A percentile compares a stretch with the other conserved stretches of the same genome.
Evolutionary conservation across 1,140 invertebrate genomes (phyloP).

Genomic region (Eciton burchellii): DNA sequence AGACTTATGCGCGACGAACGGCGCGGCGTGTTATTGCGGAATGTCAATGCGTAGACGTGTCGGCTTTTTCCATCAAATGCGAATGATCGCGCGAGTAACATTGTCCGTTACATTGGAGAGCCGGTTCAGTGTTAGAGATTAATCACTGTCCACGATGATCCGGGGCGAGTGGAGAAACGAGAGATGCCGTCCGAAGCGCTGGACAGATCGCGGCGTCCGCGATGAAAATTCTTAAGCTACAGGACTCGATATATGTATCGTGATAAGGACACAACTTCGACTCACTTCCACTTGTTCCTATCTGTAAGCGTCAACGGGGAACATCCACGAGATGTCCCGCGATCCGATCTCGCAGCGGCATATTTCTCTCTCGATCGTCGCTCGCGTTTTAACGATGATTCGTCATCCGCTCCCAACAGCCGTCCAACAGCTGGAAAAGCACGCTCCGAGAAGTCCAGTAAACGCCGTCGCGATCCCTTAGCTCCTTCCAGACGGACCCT

Average conservation of each 20-base stretch:
- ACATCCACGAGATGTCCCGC: constrained; percentile 45
- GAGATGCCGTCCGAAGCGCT: neutral
- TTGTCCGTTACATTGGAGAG: constrained; percentile 1
- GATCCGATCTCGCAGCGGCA: constrained; percentile 22
- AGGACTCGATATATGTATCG: neutral
- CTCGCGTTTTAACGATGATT: constrained; percentile 21
- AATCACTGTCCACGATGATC: constrained; percentile 44
- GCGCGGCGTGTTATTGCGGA: constrained; percentile 8
- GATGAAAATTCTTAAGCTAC: constrained; percentile 31
- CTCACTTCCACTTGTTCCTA: constrained; percentile 41
- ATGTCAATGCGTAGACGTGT: neutral
- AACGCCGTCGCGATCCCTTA: neutral
- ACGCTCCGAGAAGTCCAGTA: constrained; percentile 9
- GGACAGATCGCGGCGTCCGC: neutral
- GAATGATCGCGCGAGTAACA: constrained; percentile 14
- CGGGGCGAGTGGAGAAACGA: neutral
- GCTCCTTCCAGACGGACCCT: neutral
- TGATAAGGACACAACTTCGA: constrained; percentile 29
- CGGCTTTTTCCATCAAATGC: constrained; percentile 23
- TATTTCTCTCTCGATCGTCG: constrained; percentile 37
- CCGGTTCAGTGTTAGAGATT: constrained; percentile 26
- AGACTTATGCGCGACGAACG: constrained; percentile 5
- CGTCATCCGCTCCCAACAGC: constrained; percentile 18
- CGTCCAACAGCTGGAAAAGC: neutral
- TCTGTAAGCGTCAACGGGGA: constrained; percentile 25